Conservation (phyloP, 2,888 invertebrate genomes). For the Drosophila parthenogenetica region DNA sequence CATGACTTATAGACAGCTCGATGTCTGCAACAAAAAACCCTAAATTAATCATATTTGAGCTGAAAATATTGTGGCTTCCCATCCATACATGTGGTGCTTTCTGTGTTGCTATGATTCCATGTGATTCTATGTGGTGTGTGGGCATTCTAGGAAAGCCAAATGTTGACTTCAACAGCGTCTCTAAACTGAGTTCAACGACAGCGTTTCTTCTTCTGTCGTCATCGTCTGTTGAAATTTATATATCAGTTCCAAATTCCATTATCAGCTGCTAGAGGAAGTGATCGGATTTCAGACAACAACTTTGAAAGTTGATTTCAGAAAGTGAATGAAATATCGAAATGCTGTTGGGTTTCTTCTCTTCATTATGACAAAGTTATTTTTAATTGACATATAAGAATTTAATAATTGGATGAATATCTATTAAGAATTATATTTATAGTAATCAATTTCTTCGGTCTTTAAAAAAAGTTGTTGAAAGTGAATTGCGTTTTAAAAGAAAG, state of each 20-base stretch:
- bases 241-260: constrained; percentile 60
- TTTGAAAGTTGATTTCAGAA: constrained; percentile 29
- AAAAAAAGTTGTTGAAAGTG: constrained; percentile 20
- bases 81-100: constrained; percentile 12
- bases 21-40: constrained; percentile 51
- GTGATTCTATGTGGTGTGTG: constrained; percentile 40
- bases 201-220: constrained; percentile 19
- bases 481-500: not conserved
- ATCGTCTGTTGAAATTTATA: constrained; percentile 27
- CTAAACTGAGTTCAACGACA: constrained; percentile 51
- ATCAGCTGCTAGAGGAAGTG: constrained; percentile 60
- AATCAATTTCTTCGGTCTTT: constrained; percentile 20
- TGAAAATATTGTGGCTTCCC: constrained; percentile 60
- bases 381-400: constrained; percentile 43
- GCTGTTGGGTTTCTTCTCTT: constrained; percentile 22
- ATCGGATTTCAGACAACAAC: constrained; percentile 53
- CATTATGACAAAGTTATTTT: constrained; percentile 22
- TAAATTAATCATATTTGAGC: constrained; percentile 73
- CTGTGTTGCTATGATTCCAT: constrained; percentile 13
- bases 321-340: constrained; percentile 28
- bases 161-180: constrained; percentile 41
- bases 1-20: constrained; percentile 55
- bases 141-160: constrained; percentile 56
- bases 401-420: constrained; percentile 25
- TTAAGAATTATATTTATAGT: constrained; percentile 10